phyloP scores from a whole-genome alignment of 1,140 invertebrate genomes.

The Spodoptera frugiperda region DNA sequence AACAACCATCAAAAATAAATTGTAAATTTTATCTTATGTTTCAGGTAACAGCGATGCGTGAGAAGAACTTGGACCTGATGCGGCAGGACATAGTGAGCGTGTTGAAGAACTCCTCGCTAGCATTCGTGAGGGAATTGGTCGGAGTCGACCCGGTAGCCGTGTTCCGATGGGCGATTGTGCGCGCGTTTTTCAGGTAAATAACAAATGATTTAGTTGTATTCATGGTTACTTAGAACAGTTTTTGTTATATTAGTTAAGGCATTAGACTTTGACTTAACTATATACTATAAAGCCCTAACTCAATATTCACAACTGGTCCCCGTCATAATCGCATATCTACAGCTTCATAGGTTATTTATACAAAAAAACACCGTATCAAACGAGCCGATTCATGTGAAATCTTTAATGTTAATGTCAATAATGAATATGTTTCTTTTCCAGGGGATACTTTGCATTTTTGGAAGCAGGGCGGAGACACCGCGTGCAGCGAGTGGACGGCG shows the following conservation, averaged over 20 bases:
- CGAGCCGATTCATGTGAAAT: no score
- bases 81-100: slow-evolving; percentile 97
- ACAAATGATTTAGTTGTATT: background rate
- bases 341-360: no score
- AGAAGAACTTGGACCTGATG: slow-evolving; percentile 98
- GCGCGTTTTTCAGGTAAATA: slow-evolving; percentile 91
- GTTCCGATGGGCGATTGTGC: slow-evolving; percentile 97
- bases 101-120: slow-evolving; percentile 96
- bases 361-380: no score
- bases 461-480: slow-evolving; percentile 92
- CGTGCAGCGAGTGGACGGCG: slow-evolving; percentile 78
- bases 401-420: background rate
- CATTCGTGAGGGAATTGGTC: slow-evolving; percentile 97
- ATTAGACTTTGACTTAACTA: no score
- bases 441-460: slow-evolving; percentile 96
- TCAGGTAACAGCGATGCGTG: slow-evolving; percentile 95
- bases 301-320: no score
- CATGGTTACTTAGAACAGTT: no score
- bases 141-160: slow-evolving; percentile 98
- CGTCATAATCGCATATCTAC: no score
- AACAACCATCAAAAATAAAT: no score
- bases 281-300: no score
- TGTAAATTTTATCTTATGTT: background rate
- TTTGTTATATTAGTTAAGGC: no score
- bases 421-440: slow-evolving; percentile 55